Evolutionary conservation across 2,888 invertebrate genomes (phyloP).

Genomic region (Ectropis crepuscularia): DNA sequence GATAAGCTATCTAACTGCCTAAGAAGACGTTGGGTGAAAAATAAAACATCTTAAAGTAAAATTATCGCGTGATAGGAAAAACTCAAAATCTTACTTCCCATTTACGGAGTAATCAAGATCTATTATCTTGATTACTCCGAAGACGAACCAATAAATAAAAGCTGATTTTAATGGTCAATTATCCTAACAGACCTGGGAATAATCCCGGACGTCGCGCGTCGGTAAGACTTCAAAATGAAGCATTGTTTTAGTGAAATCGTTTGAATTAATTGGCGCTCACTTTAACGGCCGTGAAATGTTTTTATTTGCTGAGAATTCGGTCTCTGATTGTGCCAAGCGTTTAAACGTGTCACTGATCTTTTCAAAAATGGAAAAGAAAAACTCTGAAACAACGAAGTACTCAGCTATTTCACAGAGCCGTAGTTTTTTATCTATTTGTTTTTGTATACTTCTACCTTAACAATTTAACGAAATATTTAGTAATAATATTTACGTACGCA

Average conservation of each 20-base stretch:
- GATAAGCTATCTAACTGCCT: too few species aligned
- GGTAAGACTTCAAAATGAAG: slow-evolving; percentile 10
- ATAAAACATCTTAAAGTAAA: too few species aligned
- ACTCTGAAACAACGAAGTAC: too few species aligned
- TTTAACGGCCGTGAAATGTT: slow-evolving; percentile 19
- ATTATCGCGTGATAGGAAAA: too few species aligned
- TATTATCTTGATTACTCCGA: too few species aligned
- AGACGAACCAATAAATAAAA: slow-evolving; percentile 2
- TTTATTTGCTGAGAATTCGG: slow-evolving; percentile 5
- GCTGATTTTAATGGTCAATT: slow-evolving; percentile 12
- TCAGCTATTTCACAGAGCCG: too few species aligned
- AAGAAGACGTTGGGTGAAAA: too few species aligned
- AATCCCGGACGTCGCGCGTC: slow-evolving; percentile 19
- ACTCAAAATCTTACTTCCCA: too few species aligned
- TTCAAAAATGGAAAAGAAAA: background rate
- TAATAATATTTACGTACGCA: too few species aligned
- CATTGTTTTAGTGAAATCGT: slow-evolving; percentile 10
- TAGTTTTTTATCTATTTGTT: too few species aligned
- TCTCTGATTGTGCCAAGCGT: slow-evolving; percentile 18
- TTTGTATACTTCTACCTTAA: too few species aligned
- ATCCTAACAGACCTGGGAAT: slow-evolving; percentile 15
- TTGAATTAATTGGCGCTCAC: slow-evolving; percentile 22
- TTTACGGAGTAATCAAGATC: background rate
- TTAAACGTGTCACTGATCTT: slow-evolving; percentile 14
- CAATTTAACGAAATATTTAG: too few species aligned